Evolutionary conservation across 2,113 vertebrate species (phyloP), one percentile per base, ranked within the genome.

Genomic region (Ceuthmochares aereus): DNA sequence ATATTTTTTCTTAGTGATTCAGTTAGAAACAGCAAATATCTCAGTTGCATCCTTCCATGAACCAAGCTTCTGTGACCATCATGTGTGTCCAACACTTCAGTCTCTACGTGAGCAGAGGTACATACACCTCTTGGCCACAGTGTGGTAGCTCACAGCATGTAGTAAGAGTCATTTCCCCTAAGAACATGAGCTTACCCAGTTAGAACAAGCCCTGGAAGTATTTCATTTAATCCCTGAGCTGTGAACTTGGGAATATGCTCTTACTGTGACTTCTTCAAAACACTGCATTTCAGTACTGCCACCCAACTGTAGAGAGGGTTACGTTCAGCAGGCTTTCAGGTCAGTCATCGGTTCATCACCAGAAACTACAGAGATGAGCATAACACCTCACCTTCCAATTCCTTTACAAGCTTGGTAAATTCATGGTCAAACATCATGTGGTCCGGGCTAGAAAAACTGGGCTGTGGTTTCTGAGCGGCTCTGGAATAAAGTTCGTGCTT

Each of bases 401-500:
- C 99, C 96, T 99, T 99, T 19, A 99, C 99, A 51, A 99, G 97
- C 91, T 99, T 99, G 56, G 99, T 99, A 97, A 99, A 99, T 93
- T 99, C 99, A 43, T 99, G 99, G 97, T 99, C 99, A 63, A 99
- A 99, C 97, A 99, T 98, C 99, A 99, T 99, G 96, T 99, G 99
- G 60, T 99, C 99, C 16, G 99, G 99, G 89, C 98, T 98, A 12
- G 98, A 98, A 88, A 99, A 99, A 79, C 98, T 97, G 1, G 99
- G 99, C 96, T 99, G 99, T 0, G 99, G 99, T 96, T 99, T 99
- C 97, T 99, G 99, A 54, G 98, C 99, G 3, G 99, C 99, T 86
- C 99, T 98, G 2, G 99, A 99, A 96, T 99, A 99, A 62, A 99
- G 97, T 92, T 99, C 99, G 5, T 99, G 99, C 87, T 99, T 99